Evolutionary conservation across 2,888 invertebrate genomes (phyloP), one percentile per base, ranked within the genome.

Genomic region (Chymomyza amoena): DNA sequence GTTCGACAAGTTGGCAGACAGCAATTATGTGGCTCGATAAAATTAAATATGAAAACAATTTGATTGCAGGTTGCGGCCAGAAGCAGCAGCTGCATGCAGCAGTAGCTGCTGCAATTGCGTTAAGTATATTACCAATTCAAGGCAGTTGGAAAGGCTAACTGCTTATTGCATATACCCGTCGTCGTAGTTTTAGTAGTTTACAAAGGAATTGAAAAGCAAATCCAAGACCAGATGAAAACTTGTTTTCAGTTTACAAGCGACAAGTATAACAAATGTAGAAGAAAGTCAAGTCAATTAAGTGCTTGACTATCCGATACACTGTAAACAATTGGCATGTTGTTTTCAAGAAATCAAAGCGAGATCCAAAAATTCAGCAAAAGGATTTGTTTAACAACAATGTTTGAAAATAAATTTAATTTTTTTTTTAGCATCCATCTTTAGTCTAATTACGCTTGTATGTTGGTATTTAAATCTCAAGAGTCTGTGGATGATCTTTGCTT

Each of bases 101-200:
- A 13, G 15, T 13, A 60, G n/a, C n/a, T 60, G 36, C 39, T 60
- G 36, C 60, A 60, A 60, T 45, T 45, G 39, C 3, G 39, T 13
- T 45, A 45, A 45, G 39, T 45, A 45, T 36, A 60, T 60, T 60
- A 60, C 39, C 60, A 32, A 32, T 60, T 60, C 60, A 60, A 60
- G 60, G 60, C 60, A 36, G 32, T 60, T 60, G 60, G 60, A 60
- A 60, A 60, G 60, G 60, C 60, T 60, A 60, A 60, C 32, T 60
- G 60, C 32, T 60, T 60, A 36, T 60, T 57, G 25, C 25, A 57
- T 13, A 45, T 45, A 45, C 39, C 3, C 28, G 28, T 6, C 6
- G 32, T 32, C 1, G 32, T 32, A 32, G 32, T 32, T 3, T 2
- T 7, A 32, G 32, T 45, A 45, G 39, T 45, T 10, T 45, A 45